Evolutionary conservation across 2,888 invertebrate genomes (phyloP).

Genomic region (Amblyjoppa fuscipennis): DNA sequence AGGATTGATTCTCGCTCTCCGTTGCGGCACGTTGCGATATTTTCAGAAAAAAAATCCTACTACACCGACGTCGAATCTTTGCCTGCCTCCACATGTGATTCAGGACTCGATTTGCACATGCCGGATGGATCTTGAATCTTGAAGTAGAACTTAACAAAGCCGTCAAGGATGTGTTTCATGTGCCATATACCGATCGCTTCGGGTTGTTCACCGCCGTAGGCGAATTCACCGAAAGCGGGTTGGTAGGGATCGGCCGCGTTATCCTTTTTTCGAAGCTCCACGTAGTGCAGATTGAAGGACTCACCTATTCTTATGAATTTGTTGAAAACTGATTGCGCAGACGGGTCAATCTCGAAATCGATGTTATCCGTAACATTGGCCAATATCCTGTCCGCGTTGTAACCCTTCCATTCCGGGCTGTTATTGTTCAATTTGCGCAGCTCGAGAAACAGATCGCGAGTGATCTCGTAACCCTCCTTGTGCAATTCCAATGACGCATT

Average conservation of each 20-base stretch:
- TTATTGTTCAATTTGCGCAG: not conserved
- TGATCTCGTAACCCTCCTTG: not conserved
- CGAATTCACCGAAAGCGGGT: slow-evolving; percentile 2
- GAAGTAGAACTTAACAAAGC: slow-evolving; percentile 27
- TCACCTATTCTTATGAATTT: not conserved
- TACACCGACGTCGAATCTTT: not conserved
- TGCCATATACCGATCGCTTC: not conserved
- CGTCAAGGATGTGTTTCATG: slow-evolving; percentile 39
- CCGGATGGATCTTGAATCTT: slow-evolving; percentile 3
- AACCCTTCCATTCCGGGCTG: not conserved
- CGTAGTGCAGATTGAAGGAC: not conserved
- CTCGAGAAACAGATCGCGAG: not conserved
- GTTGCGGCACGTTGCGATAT: too few species aligned
- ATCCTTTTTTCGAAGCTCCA: not conserved
- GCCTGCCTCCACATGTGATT: not conserved
- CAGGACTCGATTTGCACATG: not conserved
- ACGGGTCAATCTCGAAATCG: not conserved
- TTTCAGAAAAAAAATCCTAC: not conserved
- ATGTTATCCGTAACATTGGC: not conserved
- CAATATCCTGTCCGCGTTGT: not conserved
- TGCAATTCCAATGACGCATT: not conserved
- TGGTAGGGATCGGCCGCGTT: not conserved
- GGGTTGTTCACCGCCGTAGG: not conserved
- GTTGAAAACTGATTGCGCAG: not conserved
- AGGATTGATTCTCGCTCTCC: too few species aligned